Conservation (phyloP, 1,140 invertebrate species). For the Asbolus verrucosus region DNA sequence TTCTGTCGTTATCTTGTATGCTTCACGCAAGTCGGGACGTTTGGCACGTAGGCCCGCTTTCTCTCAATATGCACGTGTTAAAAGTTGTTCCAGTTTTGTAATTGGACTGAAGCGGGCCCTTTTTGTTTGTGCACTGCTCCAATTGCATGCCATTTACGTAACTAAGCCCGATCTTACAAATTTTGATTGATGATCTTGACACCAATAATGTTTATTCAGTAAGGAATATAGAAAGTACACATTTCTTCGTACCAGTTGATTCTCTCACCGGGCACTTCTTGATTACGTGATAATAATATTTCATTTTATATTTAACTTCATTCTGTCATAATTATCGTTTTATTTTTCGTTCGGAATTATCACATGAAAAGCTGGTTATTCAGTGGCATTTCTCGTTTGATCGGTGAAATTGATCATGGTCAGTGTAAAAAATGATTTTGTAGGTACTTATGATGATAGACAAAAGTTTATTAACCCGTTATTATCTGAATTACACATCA, state of each 20-base stretch:
- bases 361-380: no score
- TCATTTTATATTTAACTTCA: no score
- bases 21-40: constrained; percentile 32
- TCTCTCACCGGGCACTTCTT: neutral
- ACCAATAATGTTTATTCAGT: neutral
- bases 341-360: no score
- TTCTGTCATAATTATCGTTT: no score
- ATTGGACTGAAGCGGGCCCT: neutral
- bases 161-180: neutral
- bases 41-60: constrained; percentile 44
- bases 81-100: constrained; percentile 15
- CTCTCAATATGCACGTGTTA: constrained; percentile 42
- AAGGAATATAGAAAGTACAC: constrained; percentile 10
- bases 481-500: no score
- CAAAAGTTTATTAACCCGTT: neutral
- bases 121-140: neutral
- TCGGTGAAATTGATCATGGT: no score
- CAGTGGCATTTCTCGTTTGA: no score
- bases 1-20: constrained; percentile 3
- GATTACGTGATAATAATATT: neutral
- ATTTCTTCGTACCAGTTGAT: constrained; percentile 1
- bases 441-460: no score
- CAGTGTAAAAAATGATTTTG: no score
- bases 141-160: neutral
- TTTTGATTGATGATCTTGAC: constrained; percentile 2